Evolutionary conservation across 2,888 invertebrate species (phyloP), one percentile per base, ranked within the genome.

Genomic region (Tenodera sinensis): DNA sequence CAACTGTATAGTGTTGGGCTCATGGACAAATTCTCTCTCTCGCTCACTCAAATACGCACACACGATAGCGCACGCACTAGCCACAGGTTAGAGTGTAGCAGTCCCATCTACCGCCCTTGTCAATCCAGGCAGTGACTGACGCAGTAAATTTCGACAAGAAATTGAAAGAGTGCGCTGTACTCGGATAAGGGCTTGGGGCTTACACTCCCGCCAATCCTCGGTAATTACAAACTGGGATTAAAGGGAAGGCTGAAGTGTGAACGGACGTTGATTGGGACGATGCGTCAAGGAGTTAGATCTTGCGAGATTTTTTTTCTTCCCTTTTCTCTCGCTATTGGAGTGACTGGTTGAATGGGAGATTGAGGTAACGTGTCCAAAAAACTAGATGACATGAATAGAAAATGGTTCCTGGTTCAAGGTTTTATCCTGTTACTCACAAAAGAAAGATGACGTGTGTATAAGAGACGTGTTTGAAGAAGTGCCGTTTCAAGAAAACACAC

Each of bases 171-270:
- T 81, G 87, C 30, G 81, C 25, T 15, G 28, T 15, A 54, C 47
- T 8, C 12, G 47, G 27, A 42, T 15, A 25, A 71, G 81, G 83
- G 54, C 12, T 20, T 15, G 47, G 3, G 82, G 42, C 82, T 83
- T 83, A 27, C 87, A 27, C 83, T 87, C 82, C 87, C 87, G 82
- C 34, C 83, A 87, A 87, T 87, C 87, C 27, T 42, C 87, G 83
- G 82, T 87, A 87, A 87, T 87, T 82, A 87, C 87, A 87, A 87
- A 83, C 87, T 83, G 87, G 83, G 87, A 87, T 87, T 87, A 87
- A 87, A 87, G 27, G 81, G 34, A 28, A 71, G 86, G 82, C 54
- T 71, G 54, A 20, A 34, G 25, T 28, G 28, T 28, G 28, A 83
- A 20, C 34, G 27, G 87, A 87, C 87, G 42, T 87, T 87, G 87